Conservation (phyloP, 2,797 vertebrate genomes). For the Sebastes ruberrimus region DNA sequence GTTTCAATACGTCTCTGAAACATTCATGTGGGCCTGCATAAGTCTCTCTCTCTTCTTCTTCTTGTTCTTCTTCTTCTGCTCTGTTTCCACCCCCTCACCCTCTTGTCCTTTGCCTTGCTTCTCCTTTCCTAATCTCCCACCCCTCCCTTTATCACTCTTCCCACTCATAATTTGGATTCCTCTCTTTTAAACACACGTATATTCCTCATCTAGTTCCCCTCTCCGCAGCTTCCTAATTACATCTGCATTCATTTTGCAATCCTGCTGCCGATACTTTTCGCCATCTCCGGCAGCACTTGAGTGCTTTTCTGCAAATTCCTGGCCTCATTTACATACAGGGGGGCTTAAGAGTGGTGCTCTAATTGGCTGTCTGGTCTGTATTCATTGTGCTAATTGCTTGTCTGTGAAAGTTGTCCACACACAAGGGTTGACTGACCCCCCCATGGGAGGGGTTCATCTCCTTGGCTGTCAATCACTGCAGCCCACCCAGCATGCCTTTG, state of each 20-base stretch:
- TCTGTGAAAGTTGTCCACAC: constrained; percentile 57
- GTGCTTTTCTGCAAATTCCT: constrained; percentile 41
- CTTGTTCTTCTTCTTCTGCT: constrained; percentile 16
- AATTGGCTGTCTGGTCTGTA: constrained; percentile 66
- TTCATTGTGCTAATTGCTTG: constrained; percentile 66
- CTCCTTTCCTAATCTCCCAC: constrained; percentile 32
- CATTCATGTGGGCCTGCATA: constrained; percentile 42
- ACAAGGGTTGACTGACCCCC: constrained; percentile 22
- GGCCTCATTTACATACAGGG: constrained; percentile 53
- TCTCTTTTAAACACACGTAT: constrained; percentile 18
- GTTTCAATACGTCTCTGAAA: constrained; percentile 44
- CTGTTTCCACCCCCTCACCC: constrained; percentile 51
- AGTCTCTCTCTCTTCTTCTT: constrained; percentile 1
- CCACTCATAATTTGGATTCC: constrained; percentile 33
- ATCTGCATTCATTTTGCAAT: constrained; percentile 22
- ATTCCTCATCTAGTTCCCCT: not conserved
- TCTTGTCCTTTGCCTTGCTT: constrained; percentile 39
- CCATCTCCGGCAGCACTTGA: constrained; percentile 20
- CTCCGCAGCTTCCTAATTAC: constrained; percentile 28
- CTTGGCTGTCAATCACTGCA: constrained; percentile 42
- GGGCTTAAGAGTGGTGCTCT: constrained; percentile 38
- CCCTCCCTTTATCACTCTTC: constrained; percentile 16
- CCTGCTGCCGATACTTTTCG: constrained; percentile 15
- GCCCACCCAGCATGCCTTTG: constrained; percentile 29
- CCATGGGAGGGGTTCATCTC: constrained; percentile 20